Evolutionary conservation across 2,113 vertebrate species (phyloP).

Genomic region (Madoqua kirkii): DNA sequence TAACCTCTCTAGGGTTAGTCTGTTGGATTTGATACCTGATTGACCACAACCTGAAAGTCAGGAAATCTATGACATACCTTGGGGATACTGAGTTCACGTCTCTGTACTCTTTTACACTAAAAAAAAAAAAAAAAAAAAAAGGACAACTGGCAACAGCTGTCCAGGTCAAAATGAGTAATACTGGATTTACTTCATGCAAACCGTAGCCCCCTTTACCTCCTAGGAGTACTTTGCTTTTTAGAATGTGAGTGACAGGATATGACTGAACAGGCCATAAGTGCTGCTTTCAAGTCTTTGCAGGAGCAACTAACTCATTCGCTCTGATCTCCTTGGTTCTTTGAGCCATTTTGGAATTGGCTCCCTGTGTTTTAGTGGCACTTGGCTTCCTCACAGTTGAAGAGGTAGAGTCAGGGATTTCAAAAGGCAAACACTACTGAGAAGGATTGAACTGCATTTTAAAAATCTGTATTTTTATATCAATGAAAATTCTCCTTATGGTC

Average conservation of each 20-base stretch:
- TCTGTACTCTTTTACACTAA: not conserved
- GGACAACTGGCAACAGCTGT: not conserved
- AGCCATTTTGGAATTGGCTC: slow-evolving; percentile 38
- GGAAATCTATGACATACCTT: not conserved
- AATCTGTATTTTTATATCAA: not conserved
- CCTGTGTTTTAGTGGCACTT: not conserved
- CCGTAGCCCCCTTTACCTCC: not conserved
- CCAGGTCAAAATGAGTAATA: slow-evolving; percentile 31
- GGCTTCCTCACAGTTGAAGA: not conserved
- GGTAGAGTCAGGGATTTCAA: not conserved
- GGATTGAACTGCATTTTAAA: not conserved
- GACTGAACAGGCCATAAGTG: slow-evolving; percentile 43
- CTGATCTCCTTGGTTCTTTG: slow-evolving; percentile 5
- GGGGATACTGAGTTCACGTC: slow-evolving; percentile 17
- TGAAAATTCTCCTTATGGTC: not conserved
- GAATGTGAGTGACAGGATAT: slow-evolving; percentile 34
- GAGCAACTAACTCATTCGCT: slow-evolving; percentile 15
- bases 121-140: not conserved
- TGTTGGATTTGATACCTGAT: not conserved
- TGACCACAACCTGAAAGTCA: not conserved
- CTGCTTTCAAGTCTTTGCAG: slow-evolving; percentile 40
- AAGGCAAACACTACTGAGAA: not conserved
- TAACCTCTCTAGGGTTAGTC: not conserved
- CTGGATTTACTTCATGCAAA: slow-evolving; percentile 35
- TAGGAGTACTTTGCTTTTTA: slow-evolving; percentile 19